phyloP scores from a whole-genome alignment of 2,797 vertebrate species.

The Anguilla anguilla region DNA sequence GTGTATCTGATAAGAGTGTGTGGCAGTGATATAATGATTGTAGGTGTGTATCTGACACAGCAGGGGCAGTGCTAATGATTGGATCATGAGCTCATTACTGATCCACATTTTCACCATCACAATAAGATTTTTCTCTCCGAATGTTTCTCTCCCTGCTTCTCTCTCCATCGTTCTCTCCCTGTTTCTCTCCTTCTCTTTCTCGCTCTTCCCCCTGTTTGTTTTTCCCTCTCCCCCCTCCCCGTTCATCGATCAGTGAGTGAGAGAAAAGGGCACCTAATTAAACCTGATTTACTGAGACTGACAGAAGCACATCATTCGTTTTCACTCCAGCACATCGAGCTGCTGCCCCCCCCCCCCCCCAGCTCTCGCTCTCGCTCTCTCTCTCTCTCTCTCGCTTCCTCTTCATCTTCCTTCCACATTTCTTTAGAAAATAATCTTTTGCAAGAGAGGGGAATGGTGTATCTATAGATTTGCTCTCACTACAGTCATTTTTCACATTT shows the following conservation, averaged over 20 bases:
- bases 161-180: neutral
- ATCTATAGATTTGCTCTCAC: neutral
- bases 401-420: neutral
- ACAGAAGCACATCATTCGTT: neutral
- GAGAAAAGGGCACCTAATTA: constrained; percentile 19
- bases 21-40: too few relatives aligned
- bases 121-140: neutral
- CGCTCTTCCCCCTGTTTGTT: neutral
- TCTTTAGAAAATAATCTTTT: neutral
- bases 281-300: neutral
- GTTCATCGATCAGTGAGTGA: neutral
- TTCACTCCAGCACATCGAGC: neutral
- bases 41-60: too few relatives aligned
- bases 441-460: neutral
- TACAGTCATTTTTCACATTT: neutral
- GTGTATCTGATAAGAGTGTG: too few relatives aligned
- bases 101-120: constrained; percentile 18
- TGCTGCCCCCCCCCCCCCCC: neutral
- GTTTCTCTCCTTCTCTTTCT: neutral
- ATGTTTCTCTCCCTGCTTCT: neutral
- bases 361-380: neutral
- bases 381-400: neutral
- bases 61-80: constrained; percentile 1
- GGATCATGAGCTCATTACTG: neutral
- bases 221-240: neutral